Evolutionary conservation across 2,797 vertebrate genomes (phyloP), one percentile per base, ranked within the genome.

Genomic region (Allochrocebus solatus): DNA sequence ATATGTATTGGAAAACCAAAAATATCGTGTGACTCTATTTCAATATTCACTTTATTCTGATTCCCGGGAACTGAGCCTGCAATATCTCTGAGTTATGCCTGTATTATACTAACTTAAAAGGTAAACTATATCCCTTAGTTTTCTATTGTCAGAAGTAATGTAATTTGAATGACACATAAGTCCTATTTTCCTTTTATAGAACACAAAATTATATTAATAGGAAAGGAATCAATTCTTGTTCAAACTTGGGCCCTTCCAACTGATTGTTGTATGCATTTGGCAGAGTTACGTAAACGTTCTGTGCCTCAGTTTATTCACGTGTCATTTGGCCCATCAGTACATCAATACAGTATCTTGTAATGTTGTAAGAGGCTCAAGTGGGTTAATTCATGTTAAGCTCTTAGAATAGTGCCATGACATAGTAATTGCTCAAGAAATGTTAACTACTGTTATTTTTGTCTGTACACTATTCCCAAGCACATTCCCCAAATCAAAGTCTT

Each of bases 351-450:
- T 50, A 43, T 46, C 75, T 95, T n/a, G 19, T 43, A 55, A 28
- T 67, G 61, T 70, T 53, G 5, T 72, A 79, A 93, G 55, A 91
- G 24, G 72, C 24, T 39, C 39, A 55, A 12, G 17, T 30, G 36
- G 6, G 3, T 82, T 91, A 89, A 55, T 89, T 86, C 43, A 90
- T 57, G 11, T 78, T 89, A 55, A 95, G 33, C 46, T 83, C 53
- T 90, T 93, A 80, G 36, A 53, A 33, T 87, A 89, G 13, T 91
- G 26, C 41, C 53, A 33, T 21, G 3, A 48, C 22, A 55, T 39
- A 79, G 59, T 67, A 94, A 61, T 70, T 93, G 39, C 57, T 83
- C 14, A 93, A 95, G 36, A 96, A 89, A 95, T 46, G 4, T 81
- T 91, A 91, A 36, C 4, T 91, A 80, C 41, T 50, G 4, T 92